Evolutionary conservation across 1,140 invertebrate species (phyloP).

Genomic region (Drosophila obscura): DNA sequence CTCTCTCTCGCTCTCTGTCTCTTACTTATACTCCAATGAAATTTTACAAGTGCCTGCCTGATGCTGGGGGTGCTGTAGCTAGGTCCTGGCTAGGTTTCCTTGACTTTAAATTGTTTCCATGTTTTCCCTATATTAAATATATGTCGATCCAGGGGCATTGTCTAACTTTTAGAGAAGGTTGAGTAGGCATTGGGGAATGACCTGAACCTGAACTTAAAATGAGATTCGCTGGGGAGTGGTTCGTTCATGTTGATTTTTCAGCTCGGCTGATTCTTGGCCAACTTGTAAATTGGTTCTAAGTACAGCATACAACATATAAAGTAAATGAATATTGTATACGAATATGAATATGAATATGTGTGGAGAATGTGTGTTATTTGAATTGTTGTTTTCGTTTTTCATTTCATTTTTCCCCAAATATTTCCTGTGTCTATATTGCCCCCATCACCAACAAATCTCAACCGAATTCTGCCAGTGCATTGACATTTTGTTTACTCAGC

Average conservation of each 20-base stretch:
- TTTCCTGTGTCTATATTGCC: constrained; percentile 4
- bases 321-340: constrained; percentile 41
- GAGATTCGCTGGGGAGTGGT: constrained; percentile 30
- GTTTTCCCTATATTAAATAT: constrained; percentile 48
- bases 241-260: constrained; percentile 53
- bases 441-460: not conserved
- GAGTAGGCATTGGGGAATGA: constrained; percentile 30
- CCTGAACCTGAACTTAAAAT: constrained; percentile 40
- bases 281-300: constrained; percentile 7
- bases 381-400: not conserved
- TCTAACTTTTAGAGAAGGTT: constrained; percentile 27
- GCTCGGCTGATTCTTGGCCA: constrained; percentile 50
- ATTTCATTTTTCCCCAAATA: not conserved
- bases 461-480: constrained; percentile 9
- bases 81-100: constrained; percentile 37
- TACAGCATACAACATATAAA: not conserved
- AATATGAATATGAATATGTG: constrained; percentile 16
- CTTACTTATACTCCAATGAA: constrained; percentile 5
- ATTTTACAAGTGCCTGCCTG: constrained; percentile 33
- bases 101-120: constrained; percentile 51
- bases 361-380: constrained; percentile 32
- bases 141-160: constrained; percentile 37
- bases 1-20: constrained; percentile 14
- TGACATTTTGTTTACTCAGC: constrained; percentile 7
- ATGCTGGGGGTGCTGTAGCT: too few relatives aligned